A percentile compares a stretch with the other conserved stretches of the same genome.
Evolutionary conservation across 2,888 invertebrate species (phyloP).

Genomic region (Papilio gigon): DNA sequence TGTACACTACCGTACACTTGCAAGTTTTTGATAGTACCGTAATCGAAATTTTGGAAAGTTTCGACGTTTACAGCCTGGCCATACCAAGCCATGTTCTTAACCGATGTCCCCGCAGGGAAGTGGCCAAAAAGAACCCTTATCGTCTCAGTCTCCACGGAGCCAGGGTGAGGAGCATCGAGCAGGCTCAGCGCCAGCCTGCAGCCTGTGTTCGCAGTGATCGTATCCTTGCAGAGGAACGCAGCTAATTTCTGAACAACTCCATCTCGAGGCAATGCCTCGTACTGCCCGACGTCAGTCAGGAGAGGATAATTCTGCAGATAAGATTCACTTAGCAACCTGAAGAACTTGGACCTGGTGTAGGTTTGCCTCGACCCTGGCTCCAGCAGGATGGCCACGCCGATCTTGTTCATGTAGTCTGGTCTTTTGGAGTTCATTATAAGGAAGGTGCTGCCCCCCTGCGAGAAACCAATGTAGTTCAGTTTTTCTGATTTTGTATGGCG

Average conservation of each 20-base stretch:
- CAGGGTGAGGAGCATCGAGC: conserved; percentile 59
- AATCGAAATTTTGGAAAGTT: conserved; percentile 63
- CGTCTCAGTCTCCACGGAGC: conserved; percentile 59
- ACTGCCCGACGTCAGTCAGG: conserved; percentile 50
- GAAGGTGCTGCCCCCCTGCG: conserved; percentile 27
- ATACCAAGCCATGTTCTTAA: conserved; percentile 63
- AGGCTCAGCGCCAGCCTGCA: conserved; percentile 48
- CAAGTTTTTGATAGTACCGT: conserved; percentile 59
- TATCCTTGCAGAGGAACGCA: conserved; percentile 60
- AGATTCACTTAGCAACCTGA: conserved; percentile 47
- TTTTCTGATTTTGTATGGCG: conserved; percentile 54
- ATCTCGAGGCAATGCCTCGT: conserved; percentile 62
- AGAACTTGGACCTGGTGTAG: conserved; percentile 62
- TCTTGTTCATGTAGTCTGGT: conserved; percentile 85
- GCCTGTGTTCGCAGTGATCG: conserved; percentile 49
- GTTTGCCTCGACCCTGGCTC: conserved; percentile 83
- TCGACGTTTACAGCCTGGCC: conserved; percentile 58
- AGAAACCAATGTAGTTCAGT: conserved; percentile 84
- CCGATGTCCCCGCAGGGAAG: conserved; percentile 65
- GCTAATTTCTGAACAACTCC: conserved; percentile 57
- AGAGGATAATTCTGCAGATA: conserved; percentile 49
- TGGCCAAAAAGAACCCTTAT: conserved; percentile 57
- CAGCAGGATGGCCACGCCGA: conserved; percentile 82
- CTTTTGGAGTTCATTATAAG: conserved; percentile 85
- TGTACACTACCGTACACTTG: conserved; percentile 55